Evolutionary conservation across 2,113 vertebrate genomes (phyloP).

Genomic region (Hucho hucho): DNA sequence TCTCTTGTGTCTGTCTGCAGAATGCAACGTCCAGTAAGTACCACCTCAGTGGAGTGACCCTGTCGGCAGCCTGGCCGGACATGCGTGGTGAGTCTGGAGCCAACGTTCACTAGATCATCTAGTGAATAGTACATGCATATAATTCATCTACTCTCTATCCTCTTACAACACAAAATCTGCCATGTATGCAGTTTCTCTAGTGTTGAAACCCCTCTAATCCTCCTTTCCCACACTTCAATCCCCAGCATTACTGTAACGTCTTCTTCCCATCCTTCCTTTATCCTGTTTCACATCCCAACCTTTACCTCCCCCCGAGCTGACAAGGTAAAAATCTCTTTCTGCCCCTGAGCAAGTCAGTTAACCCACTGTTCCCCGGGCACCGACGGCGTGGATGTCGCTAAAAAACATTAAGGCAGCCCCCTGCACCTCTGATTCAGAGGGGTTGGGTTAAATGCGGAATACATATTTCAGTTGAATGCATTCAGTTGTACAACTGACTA

Average conservation of each 20-base stretch:
- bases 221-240: not conserved
- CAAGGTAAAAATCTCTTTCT: no score
- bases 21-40: constrained; percentile 71
- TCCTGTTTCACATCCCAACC: no score
- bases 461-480: no score
- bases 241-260: not conserved
- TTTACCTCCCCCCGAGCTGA: no score
- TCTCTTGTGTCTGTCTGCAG: constrained; percentile 52
- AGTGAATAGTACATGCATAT: not conserved
- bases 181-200: not conserved
- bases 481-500: no score
- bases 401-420: no score
- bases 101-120: not conserved
- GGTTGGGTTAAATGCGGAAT: no score
- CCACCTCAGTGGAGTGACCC: constrained; percentile 61
- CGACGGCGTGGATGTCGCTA: no score
- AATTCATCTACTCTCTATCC: not conserved
- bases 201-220: not conserved
- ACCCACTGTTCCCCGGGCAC: no score
- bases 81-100: constrained; percentile 65
- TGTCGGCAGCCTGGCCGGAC: constrained; percentile 61
- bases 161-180: not conserved
- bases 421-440: no score
- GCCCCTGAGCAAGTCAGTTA: no score
- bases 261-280: not conserved